Base-by-base conservation (phyloP, 2,113 vertebrate species). In the Isichthys henryi region DNA sequence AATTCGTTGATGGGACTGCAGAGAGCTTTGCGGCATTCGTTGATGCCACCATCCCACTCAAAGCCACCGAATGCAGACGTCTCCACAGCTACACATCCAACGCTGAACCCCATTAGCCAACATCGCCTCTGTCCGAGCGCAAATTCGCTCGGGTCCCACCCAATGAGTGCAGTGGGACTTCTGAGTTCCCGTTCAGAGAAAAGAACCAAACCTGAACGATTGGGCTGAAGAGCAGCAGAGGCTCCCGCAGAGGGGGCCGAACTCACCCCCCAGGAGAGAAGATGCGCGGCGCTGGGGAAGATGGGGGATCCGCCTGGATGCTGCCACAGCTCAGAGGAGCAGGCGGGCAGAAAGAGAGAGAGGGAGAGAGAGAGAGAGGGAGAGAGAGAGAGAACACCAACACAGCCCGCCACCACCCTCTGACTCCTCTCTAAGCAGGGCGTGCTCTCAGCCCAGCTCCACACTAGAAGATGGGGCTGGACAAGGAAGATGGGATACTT, bases 261-360 rank as follows among this genome's bases (percentile, higher is more conserved):
- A 93, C 92, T 93, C 91, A 92, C 91, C 91, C 62, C 85, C 50
- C 21, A 5, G 31, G 49, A 39, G 56, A 31, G 27, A 86, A 90
- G 89, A 88, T 45, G 80, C 19, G 66, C 52, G 86, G 46, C 21
- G n/a, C 23, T 52, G 8, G 83, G 27, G 43, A n/a, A n/a, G n/a
- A 70, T 70, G 62, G 10, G 10, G 27, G 62, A 70, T 31, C 27
- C n/a, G 27, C n/a, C 62, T 31, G 62, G 62, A 70, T 70, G 62
- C 62, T 70, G n/a, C 62, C 3, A 10, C 62, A 70, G 62, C 62
- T 27, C 27, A 27, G 27, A 27, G 62, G 31, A 31, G 62, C 62
- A 13, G 62, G 62, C 10, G 10, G n/a, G 62, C n/a, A 70, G 62
- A 11, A 27, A 27, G 58, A 11, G 23, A 66, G 23, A 66, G 9